A percentile compares a stretch with the other conserved stretches of the same genome.
Evolutionary conservation across 1,140 invertebrate species (phyloP).

Genomic region (Drosophila burlai): DNA sequence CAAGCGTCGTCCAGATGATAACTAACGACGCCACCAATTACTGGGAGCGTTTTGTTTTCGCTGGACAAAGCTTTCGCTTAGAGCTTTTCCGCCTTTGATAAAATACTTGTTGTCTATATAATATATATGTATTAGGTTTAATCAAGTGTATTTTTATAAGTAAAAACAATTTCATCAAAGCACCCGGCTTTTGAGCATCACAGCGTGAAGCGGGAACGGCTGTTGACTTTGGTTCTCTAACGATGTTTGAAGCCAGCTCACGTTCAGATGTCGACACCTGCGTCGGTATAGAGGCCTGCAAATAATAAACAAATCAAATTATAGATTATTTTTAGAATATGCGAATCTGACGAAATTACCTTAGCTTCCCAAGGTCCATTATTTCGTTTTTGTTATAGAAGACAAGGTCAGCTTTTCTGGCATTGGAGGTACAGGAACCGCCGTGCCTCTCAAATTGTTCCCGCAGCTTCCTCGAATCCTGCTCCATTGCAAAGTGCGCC

Average conservation of each 20-base stretch:
- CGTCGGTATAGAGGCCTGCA: constrained; percentile 56
- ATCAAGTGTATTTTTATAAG: constrained; percentile 11
- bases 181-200: constrained; percentile 34
- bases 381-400: constrained; percentile 32
- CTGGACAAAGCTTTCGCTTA: constrained; percentile 25
- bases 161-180: constrained; percentile 1
- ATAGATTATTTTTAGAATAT: not conserved
- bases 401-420: constrained; percentile 47
- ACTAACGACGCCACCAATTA: constrained; percentile 53
- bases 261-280: constrained; percentile 59
- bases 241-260: constrained; percentile 57
- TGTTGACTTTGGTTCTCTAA: constrained; percentile 36
- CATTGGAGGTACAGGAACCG: constrained; percentile 37
- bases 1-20: constrained; percentile 29
- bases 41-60: constrained; percentile 36
- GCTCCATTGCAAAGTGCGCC: constrained; percentile 51
- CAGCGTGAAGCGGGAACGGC: constrained; percentile 62
- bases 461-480: not conserved
- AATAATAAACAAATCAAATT: not conserved
- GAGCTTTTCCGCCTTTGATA: constrained; percentile 33
- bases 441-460: constrained; percentile 56
- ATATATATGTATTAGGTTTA: constrained; percentile 14
- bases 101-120: constrained; percentile 33
- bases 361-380: constrained; percentile 36
- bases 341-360: constrained; percentile 21